Base-by-base conservation (phyloP, 2,797 vertebrate species). In the Brotula barbata region DNA sequence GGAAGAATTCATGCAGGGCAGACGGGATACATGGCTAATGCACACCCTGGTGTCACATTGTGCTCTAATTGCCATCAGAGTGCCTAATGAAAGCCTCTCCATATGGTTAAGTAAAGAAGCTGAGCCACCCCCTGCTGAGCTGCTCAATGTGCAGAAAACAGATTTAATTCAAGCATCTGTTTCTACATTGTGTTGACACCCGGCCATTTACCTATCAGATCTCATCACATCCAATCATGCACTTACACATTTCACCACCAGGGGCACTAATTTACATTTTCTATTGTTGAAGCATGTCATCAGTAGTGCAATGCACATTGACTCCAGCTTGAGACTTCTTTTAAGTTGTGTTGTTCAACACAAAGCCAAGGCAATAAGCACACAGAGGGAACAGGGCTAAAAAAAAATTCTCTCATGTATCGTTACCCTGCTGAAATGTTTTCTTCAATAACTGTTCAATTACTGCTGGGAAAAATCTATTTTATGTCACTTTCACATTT, bases 81-180 rank as follows among this genome's bases (percentile, higher is more conserved):
- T 72, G 85, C 61, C 82, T 79, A 75, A 78, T 80, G 77, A 73
- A 85, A 77, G 76, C 64, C 47, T 79, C 67, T 79, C 85, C 82
- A 75, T 85, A 84, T 87, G 86, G 64, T 81, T 80, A 55, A 85
- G 73, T 72, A 74, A 83, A 78, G 73, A 56, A 65, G 46, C 12
- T 13, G 56, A 63, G 57, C 45, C 59, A 57, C 73, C 47, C 54
- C 48, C 81, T 40, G 64, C 75, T 54, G 73, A 75, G 73, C 51
- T n/a, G 6, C 40, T 80, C 54, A 63, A 67, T 17, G 48, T 19
- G 16, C 61, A 57, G 56, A 43, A 41, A 55, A 25, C 15, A 59
- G 62, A 78, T 76, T 74, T 74, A 61, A 86, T 72, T 75, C 60
- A 56, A 53, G 65, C 68, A 81, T 83, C 75, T 85, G 79, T 58